phyloP scores from a whole-genome alignment of 2,888 invertebrate species.

The Choreutis nemorana region DNA sequence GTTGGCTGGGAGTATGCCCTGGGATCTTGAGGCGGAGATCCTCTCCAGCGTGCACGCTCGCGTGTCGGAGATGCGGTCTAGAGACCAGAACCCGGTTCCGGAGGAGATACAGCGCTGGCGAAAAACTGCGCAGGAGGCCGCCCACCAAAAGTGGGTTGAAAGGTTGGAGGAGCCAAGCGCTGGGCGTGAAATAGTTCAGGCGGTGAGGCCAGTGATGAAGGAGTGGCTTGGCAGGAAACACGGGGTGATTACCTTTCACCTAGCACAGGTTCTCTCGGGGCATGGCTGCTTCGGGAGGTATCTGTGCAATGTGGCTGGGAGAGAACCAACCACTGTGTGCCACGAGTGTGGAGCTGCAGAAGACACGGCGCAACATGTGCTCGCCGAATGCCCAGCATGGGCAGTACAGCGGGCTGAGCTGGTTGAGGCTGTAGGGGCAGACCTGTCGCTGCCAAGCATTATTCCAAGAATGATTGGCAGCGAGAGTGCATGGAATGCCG shows the following conservation, averaged over 20 bases:
- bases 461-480: background rate
- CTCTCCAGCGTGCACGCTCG: too few relatives aligned
- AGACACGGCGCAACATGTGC: slow-evolving; percentile 1
- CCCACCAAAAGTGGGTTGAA: too few relatives aligned
- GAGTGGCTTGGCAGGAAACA: too few relatives aligned
- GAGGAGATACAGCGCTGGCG: background rate
- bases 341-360: slow-evolving; percentile 4
- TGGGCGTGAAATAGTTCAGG: background rate
- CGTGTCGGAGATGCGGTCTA: too few relatives aligned
- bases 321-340: slow-evolving; percentile 6
- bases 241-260: too few relatives aligned
- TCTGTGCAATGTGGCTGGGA: slow-evolving; percentile 8
- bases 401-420: background rate
- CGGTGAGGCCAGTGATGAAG: background rate
- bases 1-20: slow-evolving; percentile 1
- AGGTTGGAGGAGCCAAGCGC: background rate
- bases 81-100: background rate
- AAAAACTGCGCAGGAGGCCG: background rate
- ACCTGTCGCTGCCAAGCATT: slow-evolving; percentile 1
- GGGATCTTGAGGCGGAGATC: slow-evolving; percentile 1
- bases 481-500: slow-evolving; percentile 1
- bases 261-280: too few relatives aligned
- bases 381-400: slow-evolving; percentile 1
- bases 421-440: background rate
- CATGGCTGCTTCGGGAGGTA: slow-evolving; percentile 13